Conservation (phyloP, 2,113 vertebrate species). For the Microtus pennsylvanicus region DNA sequence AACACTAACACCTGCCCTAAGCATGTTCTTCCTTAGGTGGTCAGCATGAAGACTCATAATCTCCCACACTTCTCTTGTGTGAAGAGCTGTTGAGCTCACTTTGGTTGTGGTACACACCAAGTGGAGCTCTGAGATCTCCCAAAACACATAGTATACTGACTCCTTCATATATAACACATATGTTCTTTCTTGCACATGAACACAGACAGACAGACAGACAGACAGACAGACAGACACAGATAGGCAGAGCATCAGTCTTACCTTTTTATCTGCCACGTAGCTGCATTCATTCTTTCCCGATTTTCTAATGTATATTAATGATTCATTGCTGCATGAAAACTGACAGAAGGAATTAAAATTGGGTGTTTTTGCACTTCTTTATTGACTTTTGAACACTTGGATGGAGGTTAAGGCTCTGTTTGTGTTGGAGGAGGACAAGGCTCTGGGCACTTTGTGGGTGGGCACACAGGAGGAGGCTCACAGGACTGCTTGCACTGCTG, state of each 20-base stretch:
- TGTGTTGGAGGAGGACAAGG: too few species aligned
- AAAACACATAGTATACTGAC: neutral
- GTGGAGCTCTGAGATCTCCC: too few species aligned
- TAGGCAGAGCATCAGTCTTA: neutral
- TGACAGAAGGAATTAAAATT: neutral
- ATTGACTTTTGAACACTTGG: neutral
- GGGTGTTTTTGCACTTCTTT: neutral
- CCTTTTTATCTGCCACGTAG: neutral
- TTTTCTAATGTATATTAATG: neutral
- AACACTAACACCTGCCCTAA: neutral
- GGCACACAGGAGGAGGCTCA: too few species aligned
- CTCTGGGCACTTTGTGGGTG: too few species aligned
- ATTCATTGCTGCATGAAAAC: neutral
- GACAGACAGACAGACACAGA: neutral
- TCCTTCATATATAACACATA: neutral
- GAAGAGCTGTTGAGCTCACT: neutral
- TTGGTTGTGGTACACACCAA: neutral
- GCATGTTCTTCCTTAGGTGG: neutral
- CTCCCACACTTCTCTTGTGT: neutral
- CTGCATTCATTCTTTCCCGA: neutral
- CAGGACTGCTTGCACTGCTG: too few species aligned
- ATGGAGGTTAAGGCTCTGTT: too few species aligned
- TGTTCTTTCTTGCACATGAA: neutral
- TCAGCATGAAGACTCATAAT: neutral
- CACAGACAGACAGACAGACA: neutral